Evolutionary conservation across 2,888 invertebrate genomes (phyloP).

Genomic region (Stenurella melanura): DNA sequence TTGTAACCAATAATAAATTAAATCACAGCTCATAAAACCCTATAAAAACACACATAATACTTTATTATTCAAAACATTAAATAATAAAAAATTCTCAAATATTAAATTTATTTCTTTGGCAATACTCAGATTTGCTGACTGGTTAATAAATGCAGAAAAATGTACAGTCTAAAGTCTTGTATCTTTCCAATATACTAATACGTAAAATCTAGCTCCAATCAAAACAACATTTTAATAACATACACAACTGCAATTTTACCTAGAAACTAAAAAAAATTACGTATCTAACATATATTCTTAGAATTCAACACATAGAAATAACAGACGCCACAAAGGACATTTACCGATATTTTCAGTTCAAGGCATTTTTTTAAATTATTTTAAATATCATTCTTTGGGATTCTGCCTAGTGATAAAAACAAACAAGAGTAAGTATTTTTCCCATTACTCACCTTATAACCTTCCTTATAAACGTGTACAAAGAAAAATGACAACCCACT

Average conservation of each 20-base stretch:
- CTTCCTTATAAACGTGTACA: too few species aligned
- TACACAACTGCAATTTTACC: too few species aligned
- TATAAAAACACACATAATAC: slow-evolving; percentile 1
- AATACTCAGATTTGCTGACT: not conserved
- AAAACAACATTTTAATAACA: not conserved
- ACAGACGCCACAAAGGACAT: too few species aligned
- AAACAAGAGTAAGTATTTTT: too few species aligned
- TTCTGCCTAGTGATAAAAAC: too few species aligned
- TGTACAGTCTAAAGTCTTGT: not conserved
- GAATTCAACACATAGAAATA: too few species aligned
- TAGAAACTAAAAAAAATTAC: not conserved
- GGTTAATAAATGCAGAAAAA: not conserved
- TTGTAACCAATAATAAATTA: slow-evolving; percentile 20
- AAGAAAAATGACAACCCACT: too few species aligned
- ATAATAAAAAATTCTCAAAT: not conserved
- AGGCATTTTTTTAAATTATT: too few species aligned
- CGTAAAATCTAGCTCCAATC: not conserved
- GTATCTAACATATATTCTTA: too few species aligned
- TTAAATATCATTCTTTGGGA: too few species aligned
- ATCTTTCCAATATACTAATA: not conserved
- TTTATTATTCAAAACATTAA: not conserved
- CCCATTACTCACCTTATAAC: too few species aligned
- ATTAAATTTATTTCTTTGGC: not conserved
- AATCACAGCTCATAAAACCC: slow-evolving; percentile 30
- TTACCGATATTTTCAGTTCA: too few species aligned